Evolutionary conservation across 2,888 invertebrate genomes (phyloP), one percentile per base, ranked within the genome.

Genomic region (Ellobium chinense): DNA sequence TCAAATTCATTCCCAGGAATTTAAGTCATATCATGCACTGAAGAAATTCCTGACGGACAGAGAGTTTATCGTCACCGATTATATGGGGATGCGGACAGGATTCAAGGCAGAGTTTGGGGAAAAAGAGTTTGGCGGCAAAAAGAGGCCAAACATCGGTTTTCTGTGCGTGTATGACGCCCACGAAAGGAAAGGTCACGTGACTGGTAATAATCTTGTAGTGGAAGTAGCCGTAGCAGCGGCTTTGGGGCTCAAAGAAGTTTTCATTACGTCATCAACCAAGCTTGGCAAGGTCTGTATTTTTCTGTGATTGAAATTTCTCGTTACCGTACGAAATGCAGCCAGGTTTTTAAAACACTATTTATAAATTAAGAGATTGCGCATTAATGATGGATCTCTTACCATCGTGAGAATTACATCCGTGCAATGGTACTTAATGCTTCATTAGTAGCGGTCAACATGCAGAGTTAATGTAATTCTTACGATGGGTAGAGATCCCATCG

Each of bases 61-160:
- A 1, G 34, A 80, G 4, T 80, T 80, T 68, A 14, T n/a, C 1
- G 62, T 80, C 0, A 74, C 73, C 1, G 29, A 29, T 34, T 60
- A 63, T 14, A 46, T 54, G 21, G 73, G 73, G 12, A 56, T 80
- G 66, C 46, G 29, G 18, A 74, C 66, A 24, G 56, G 73, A 14
- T 80, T 80, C 68, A 65, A 39, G 24, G 80, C 80, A 3, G 73
- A 74, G 24, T 80, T 54, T 39, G 80, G 80, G 14, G 74, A 39
- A 21, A 60, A 5, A 4, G 66, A 73, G 31, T 62, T 58, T 37
- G 73, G 73, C 1, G 66, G 73, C 24, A 2, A 31, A 21, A 70
- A 63, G 60, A 70, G 63, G 63, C 70, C 72, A 2, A 78, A 78
- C 39, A 62, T 78, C 37, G 68, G 58, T 54, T n/a, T 78, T 14